These are phyloP conservation scores for Gonatopus flavifemur DNA, from an alignment of 1,140 invertebrate genomes.

Conservation along the genomic window DNA sequence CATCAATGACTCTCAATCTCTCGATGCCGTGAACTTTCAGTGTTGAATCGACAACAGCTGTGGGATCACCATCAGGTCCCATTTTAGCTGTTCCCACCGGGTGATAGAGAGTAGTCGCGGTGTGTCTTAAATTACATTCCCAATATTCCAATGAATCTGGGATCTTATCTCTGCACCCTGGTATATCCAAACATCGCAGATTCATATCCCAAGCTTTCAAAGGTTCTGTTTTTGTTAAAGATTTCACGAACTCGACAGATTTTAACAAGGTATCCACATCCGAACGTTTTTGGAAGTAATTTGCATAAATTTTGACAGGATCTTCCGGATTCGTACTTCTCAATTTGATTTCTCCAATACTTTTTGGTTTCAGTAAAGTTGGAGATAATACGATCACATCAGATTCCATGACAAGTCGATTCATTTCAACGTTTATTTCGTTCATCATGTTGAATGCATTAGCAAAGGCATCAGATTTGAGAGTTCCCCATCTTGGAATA, in stretches of 20 bases:
- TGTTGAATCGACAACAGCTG: constrained; percentile 74
- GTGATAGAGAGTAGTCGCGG: constrained; percentile 54
- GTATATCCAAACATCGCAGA: constrained; percentile 13
- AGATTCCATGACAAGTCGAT: constrained; percentile 17
- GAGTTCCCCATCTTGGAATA: constrained; percentile 16
- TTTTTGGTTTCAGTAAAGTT: constrained; percentile 59
- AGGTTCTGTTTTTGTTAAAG: constrained; percentile 28
- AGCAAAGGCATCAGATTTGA: constrained; percentile 3
- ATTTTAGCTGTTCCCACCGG: constrained; percentile 59
- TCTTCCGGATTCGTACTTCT: constrained; percentile 63
- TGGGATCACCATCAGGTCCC: constrained; percentile 52
- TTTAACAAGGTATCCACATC: constrained; percentile 54
- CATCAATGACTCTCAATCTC: constrained; percentile 73
- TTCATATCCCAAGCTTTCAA: constrained; percentile 36
- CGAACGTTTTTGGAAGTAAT: constrained; percentile 62
- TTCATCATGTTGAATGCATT: constrained; percentile 19
- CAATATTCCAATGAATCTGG: constrained; percentile 55
- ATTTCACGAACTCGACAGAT: constrained; percentile 21
- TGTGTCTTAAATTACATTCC: constrained; percentile 56
- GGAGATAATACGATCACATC: constrained; percentile 42
- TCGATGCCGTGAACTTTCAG: constrained; percentile 72
- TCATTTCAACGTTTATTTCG: constrained; percentile 24
- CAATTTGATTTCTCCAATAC: constrained; percentile 60
- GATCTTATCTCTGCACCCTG: constrained; percentile 27
- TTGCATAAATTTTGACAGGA: constrained; percentile 70